Conservation (phyloP, 53 echinoderm and acorn worm genomes). For the Echinarachnius parma region DNA sequence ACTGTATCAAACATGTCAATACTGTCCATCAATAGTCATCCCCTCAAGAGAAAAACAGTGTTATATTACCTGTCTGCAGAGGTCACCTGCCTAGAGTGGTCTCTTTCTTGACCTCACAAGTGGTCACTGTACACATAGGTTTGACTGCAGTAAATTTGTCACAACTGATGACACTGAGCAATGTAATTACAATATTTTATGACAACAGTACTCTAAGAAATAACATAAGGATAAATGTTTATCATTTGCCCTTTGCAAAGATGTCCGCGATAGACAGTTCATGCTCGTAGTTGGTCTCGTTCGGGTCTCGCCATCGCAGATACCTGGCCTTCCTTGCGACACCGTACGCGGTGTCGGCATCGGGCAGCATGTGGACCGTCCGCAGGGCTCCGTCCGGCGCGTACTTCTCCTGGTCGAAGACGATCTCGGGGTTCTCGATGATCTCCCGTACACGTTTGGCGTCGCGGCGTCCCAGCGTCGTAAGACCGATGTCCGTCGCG, state of each 20-base stretch:
- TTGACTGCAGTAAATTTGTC: too few species aligned
- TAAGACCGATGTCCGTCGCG: constrained; percentile 5
- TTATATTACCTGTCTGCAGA: too few species aligned
- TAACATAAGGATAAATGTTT: too few species aligned
- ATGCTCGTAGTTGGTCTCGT: constrained; percentile 30
- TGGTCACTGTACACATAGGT: too few species aligned
- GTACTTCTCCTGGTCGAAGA: constrained; percentile 82
- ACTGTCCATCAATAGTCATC: too few species aligned
- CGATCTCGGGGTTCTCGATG: constrained; percentile 63
- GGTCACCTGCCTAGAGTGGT: too few species aligned
- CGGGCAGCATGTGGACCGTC: constrained; percentile 83
- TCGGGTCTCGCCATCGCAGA: constrained; percentile 72
- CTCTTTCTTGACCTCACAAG: too few species aligned
- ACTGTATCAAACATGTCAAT: too few species aligned
- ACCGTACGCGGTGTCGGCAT: constrained; percentile 54
- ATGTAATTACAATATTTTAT: too few species aligned
- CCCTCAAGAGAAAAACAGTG: too few species aligned
- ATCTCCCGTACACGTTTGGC: constrained; percentile 42
- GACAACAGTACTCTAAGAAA: too few species aligned
- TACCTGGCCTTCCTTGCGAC: constrained; percentile 87
- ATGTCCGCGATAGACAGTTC: constrained; percentile 69
- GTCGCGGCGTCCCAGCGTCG: constrained; percentile 14
- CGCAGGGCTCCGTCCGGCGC: constrained; percentile 91
- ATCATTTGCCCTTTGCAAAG: constrained; percentile 43
- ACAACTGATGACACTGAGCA: too few species aligned